Evolutionary conservation across 1,140 invertebrate species (phyloP), one percentile per base, ranked within the genome.

Genomic region (Matsumurasca onukii): DNA sequence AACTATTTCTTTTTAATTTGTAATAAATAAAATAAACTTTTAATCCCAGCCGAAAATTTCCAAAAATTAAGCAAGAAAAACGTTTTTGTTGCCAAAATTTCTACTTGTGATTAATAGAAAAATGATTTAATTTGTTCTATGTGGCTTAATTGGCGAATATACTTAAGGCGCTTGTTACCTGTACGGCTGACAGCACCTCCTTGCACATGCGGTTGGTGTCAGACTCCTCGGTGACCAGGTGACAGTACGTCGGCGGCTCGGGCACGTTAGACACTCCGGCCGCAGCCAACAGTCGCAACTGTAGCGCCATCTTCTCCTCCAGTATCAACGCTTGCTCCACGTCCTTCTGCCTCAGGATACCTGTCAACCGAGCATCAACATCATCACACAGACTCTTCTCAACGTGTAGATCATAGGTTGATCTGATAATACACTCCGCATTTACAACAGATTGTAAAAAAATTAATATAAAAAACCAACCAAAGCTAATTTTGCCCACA

Each of bases 271-370:
- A 45, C 79, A 81, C 25, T 77, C 77, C 81, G 27, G 84, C 83
- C 29, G 84, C 83, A 0, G 85, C 85, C 64, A 90, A 89, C 39
- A 95, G 81, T 63, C 89, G 89, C 75, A 90, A 82, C 75, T 96
- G 91, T 45, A 96, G 77, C 67, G 86, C 85, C 81, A 96, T 91
- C 78, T 96, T 97, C 73, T 95, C 92, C 79, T 97, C 93, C 25
- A 96, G 83, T 27, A 95, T 79, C 29, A 89, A 78, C 3, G 93
- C 93, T 73, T 95, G 91, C 74, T 95, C 91, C 29, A 88, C 84
- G 75, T 97, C 94, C 77, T 95, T 96, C 63, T 92, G 88, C 39
- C 92, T 85, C 73, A 97, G 80, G 73, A 89, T 31, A 31, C 67
- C 67, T 68, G 25, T n/a, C 5, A 68, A 61, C 5, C 25, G 20